phyloP scores from a whole-genome alignment of 2,113 vertebrate genomes.

The Panthera uncia region DNA sequence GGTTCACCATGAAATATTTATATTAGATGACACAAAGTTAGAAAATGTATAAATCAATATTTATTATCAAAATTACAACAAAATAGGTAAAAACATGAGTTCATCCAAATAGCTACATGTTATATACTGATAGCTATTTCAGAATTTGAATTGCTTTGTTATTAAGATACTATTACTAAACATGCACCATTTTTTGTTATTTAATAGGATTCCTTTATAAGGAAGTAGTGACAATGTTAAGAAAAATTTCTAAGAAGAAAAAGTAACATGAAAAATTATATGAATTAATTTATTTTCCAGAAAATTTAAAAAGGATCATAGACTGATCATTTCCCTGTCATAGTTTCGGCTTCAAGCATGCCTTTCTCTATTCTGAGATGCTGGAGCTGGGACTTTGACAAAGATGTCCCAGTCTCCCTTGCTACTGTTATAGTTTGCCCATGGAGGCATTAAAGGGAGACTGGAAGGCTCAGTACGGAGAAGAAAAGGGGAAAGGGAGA shows the following conservation, averaged over 20 bases:
- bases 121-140: neutral
- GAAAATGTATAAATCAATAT: neutral
- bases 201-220: neutral
- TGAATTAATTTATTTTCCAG: neutral
- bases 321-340: neutral
- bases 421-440: neutral
- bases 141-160: slow-evolving; percentile 1
- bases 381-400: neutral
- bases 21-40: neutral
- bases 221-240: neutral
- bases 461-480: neutral
- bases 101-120: neutral
- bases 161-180: neutral
- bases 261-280: neutral
- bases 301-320: neutral
- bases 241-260: neutral
- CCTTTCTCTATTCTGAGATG: neutral
- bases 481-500: neutral
- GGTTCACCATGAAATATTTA: neutral
- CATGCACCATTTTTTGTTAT: neutral
- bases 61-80: neutral
- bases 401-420: neutral
- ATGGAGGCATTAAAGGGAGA: neutral
- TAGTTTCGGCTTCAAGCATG: neutral
- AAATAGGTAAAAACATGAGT: neutral